Base-by-base conservation (phyloP, 2,888 invertebrate genomes). In the Pocota personata region DNA sequence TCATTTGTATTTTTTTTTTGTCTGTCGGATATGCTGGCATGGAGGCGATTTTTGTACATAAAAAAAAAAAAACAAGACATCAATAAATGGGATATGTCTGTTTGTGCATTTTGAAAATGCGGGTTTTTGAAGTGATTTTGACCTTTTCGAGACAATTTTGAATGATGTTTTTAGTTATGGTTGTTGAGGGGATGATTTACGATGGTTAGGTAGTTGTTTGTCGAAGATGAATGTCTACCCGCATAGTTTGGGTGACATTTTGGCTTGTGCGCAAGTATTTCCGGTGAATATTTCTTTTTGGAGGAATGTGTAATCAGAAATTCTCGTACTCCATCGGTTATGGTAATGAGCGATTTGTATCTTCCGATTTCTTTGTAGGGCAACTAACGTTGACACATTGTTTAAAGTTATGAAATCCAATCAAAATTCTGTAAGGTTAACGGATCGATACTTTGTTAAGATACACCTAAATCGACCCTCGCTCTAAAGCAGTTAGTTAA, bases 1-100 rank as follows among this genome's bases (percentile, higher is more conserved):
- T 57, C 32, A 48, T 52, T 66, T 66, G 55, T 69, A 27, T 55
- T 14, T 67, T 67, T 55, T 14, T 67, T 67, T 67, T 52, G 67
- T 24, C 43, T 55, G 43, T 58, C 58, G 32, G 58, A 58, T 24
- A 71, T 71, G 71, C 71, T 30, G 71, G 71, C 67, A 40, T 24
- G 7, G 27, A 50, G 27, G 14, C 10, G 37, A 40, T 30, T 32
- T 43, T 14, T 32, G 46, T 71, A 46, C 71, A 57, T 57, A 46
- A 71, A 21, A n/a, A 6, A 12, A 24, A 24, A 24, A n/a, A 3
- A 21, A 14, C 0, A n/a, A 30, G 43, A 57, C 3, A 52, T 21
- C 32, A 6, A 6, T 32, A 21, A 48, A n/a, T 48, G 32, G 62
- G 62, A 57, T 32, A 19, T 24, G 46, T n/a, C n/a, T n/a, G n/a